A percentile compares a stretch with the other conserved stretches of the same genome.
These are phyloP conservation scores for Bufo bufo DNA, from an alignment of 2,113 vertebrate species.

Conservation along the genomic window DNA sequence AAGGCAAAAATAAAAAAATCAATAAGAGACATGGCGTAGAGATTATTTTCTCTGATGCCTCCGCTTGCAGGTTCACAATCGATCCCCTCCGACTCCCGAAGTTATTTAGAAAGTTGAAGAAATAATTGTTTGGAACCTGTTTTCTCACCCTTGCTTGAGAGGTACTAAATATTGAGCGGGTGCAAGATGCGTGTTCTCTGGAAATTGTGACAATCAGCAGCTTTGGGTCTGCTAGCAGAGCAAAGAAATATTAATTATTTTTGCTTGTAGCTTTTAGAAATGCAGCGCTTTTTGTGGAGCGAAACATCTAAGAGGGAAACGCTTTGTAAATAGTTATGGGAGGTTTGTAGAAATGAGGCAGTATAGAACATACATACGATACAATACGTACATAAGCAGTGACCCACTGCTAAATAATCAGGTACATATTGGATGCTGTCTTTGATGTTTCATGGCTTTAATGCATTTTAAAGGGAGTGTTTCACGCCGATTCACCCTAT, in stretches of 20 bases:
- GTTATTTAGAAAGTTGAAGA: constrained; percentile 57
- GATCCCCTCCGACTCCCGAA: constrained; percentile 48
- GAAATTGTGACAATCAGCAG: constrained; percentile 35
- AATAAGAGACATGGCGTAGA: constrained; percentile 15
- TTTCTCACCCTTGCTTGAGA: constrained; percentile 35
- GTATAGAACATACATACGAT: not conserved
- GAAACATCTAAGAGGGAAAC: not conserved
- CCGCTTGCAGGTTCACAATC: constrained; percentile 32
- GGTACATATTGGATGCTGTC: no score
- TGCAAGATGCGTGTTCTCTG: constrained; percentile 29
- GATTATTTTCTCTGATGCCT: constrained; percentile 53
- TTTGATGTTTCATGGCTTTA: no score
- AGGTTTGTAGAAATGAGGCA: not conserved
- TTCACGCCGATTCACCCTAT: no score
- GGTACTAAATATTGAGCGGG: constrained; percentile 46
- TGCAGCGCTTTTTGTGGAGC: not conserved
- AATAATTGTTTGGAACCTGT: constrained; percentile 55
- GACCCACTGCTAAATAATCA: no score
- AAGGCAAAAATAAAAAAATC: constrained; percentile 46
- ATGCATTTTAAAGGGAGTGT: no score
- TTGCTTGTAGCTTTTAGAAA: constrained; percentile 14
- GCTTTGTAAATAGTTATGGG: not conserved
- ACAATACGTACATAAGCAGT: not conserved
- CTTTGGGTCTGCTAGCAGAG: not conserved
- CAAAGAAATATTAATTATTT: constrained; percentile 41